These are phyloP conservation scores for Australoheros facetus DNA, from an alignment of 2,797 vertebrate genomes.

Conservation along the genomic window DNA sequence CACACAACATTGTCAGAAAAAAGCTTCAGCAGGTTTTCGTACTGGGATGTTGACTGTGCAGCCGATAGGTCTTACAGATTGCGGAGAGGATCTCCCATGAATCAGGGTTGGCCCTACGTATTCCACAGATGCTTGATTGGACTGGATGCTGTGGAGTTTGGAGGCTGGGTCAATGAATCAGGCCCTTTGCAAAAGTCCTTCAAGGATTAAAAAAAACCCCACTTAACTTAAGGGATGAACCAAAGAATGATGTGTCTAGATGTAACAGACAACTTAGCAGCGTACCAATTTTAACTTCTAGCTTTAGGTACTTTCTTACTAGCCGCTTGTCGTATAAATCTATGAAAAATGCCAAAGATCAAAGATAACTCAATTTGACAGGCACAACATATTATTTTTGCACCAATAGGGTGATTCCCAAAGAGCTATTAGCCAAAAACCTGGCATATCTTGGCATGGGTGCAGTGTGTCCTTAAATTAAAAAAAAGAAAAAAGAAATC, in stretches of 20 bases:
- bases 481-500: too few species aligned
- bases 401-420: not conserved
- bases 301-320: not conserved
- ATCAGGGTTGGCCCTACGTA: not conserved
- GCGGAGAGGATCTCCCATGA: too few species aligned
- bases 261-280: not conserved
- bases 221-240: not conserved
- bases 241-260: not conserved
- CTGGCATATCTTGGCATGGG: not conserved
- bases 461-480: not conserved
- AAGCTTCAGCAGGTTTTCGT: accelerated
- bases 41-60: not conserved
- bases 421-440: not conserved
- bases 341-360: not conserved
- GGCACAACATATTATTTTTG: not conserved
- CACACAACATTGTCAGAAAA: not conserved
- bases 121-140: not conserved
- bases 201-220: not conserved
- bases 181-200: too few species aligned
- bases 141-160: not conserved
- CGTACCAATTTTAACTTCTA: not conserved
- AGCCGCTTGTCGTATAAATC: not conserved
- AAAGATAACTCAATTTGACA: not conserved
- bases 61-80: not conserved
- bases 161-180: not conserved